Evolutionary conservation across 1,140 invertebrate genomes (phyloP).

Genomic region (Copidosoma floridanum): DNA sequence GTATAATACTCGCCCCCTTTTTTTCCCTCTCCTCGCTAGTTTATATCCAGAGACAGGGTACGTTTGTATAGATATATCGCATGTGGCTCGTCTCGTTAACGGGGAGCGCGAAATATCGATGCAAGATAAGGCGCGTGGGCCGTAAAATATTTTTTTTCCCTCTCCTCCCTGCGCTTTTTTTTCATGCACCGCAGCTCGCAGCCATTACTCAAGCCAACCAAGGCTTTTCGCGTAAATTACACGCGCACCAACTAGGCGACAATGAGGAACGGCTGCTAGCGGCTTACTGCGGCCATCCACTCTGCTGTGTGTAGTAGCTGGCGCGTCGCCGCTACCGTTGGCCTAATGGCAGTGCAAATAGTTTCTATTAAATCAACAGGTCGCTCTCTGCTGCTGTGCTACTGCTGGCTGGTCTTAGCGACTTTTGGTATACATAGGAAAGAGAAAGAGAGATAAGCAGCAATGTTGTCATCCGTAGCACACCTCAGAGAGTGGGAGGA

Average conservation of each 20-base stretch:
- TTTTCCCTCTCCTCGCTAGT: too few species aligned
- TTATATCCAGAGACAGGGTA: too few species aligned
- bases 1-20: background rate
- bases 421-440: slow-evolving; percentile 30
- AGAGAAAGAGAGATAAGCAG: background rate
- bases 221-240: slow-evolving; percentile 1
- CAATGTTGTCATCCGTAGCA: too few species aligned
- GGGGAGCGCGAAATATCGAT: slow-evolving; percentile 5
- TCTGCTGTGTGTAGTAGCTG: too few species aligned
- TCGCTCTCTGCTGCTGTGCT: too few species aligned
- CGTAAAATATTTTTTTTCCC: background rate
- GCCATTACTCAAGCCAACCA: slow-evolving; percentile 4
- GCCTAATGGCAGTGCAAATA: slow-evolving; percentile 51
- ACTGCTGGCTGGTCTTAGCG: background rate
- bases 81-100: slow-evolving; percentile 7
- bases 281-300: too few species aligned
- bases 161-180: background rate
- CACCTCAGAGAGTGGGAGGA: too few species aligned
- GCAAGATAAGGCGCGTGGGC: background rate
- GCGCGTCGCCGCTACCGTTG: too few species aligned
- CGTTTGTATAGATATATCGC: too few species aligned
- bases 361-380: slow-evolving; percentile 53
- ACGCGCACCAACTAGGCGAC: slow-evolving; percentile 10
- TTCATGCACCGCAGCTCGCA: background rate
- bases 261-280: too few species aligned